phyloP scores from a whole-genome alignment of 1,140 invertebrate species.

The Acyrthosiphon pisum region DNA sequence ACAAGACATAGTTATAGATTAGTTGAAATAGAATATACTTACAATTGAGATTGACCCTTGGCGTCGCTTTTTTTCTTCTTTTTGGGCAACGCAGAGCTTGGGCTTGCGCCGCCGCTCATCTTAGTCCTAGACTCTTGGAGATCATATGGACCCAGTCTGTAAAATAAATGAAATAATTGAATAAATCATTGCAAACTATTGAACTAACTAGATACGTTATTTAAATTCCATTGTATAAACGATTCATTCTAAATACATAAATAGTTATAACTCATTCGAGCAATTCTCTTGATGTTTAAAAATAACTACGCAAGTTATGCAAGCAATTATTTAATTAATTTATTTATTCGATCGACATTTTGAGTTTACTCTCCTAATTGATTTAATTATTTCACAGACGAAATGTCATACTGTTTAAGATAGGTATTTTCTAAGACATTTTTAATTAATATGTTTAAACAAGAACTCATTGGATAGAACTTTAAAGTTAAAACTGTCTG shows the following conservation, averaged over 20 bases:
- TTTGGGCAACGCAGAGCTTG: slow-evolving; percentile 70
- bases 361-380: not conserved
- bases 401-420: not conserved
- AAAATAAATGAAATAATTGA: slow-evolving; percentile 51
- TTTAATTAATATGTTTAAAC: not conserved
- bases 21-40: slow-evolving; percentile 64
- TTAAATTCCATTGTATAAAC: not conserved
- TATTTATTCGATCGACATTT: not conserved
- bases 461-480: not conserved
- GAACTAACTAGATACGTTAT: not conserved
- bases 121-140: slow-evolving; percentile 83
- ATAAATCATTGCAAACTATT: not conserved
- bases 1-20: not conserved
- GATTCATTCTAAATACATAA: slow-evolving; percentile 24
- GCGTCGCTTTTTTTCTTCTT: slow-evolving; percentile 83
- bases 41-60: slow-evolving; percentile 83
- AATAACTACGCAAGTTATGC: not conserved
- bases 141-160: slow-evolving; percentile 81
- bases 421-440: not conserved
- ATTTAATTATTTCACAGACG: not conserved
- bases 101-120: slow-evolving; percentile 78
- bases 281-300: not conserved
- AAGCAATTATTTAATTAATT: not conserved
- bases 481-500: not conserved
- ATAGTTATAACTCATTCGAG: not conserved